Evolutionary conservation across 2,888 invertebrate species (phyloP).

Genomic region (Hesperia comma): DNA sequence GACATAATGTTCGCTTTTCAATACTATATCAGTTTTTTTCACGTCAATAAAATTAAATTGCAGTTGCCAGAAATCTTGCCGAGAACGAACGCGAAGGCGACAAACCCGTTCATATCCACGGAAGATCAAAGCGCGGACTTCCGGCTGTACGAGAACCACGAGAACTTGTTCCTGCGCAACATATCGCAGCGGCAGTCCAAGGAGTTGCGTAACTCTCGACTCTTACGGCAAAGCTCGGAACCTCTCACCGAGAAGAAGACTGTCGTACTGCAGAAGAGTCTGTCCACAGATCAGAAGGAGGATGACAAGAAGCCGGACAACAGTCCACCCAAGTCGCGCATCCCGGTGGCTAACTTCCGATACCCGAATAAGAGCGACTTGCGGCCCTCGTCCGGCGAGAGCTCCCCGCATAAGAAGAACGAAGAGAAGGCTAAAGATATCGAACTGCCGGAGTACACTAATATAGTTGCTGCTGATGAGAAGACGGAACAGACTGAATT

Average conservation of each 20-base stretch:
- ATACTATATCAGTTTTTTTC: too few species aligned
- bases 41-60: background rate
- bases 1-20: too few species aligned
- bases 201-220: constrained; percentile 66
- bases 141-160: constrained; percentile 75
- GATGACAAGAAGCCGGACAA: constrained; percentile 45
- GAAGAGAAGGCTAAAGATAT: constrained; percentile 46
- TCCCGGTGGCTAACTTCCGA: constrained; percentile 77
- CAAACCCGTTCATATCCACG: constrained; percentile 67
- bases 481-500: constrained; percentile 46
- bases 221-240: constrained; percentile 73
- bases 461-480: constrained; percentile 39
- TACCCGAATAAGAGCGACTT: constrained; percentile 75
- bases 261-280: constrained; percentile 65
- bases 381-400: constrained; percentile 62
- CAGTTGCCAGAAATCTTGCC: constrained; percentile 77
- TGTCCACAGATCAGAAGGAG: constrained; percentile 69
- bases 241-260: constrained; percentile 67
- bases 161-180: constrained; percentile 72
- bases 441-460: constrained; percentile 35
- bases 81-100: constrained; percentile 57
- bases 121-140: constrained; percentile 55
- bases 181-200: constrained; percentile 72
- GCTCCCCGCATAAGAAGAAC: constrained; percentile 58
- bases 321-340: constrained; percentile 56